Evolutionary conservation across 2,113 vertebrate genomes (phyloP).

Genomic region (Clarias macrocephalus): DNA sequence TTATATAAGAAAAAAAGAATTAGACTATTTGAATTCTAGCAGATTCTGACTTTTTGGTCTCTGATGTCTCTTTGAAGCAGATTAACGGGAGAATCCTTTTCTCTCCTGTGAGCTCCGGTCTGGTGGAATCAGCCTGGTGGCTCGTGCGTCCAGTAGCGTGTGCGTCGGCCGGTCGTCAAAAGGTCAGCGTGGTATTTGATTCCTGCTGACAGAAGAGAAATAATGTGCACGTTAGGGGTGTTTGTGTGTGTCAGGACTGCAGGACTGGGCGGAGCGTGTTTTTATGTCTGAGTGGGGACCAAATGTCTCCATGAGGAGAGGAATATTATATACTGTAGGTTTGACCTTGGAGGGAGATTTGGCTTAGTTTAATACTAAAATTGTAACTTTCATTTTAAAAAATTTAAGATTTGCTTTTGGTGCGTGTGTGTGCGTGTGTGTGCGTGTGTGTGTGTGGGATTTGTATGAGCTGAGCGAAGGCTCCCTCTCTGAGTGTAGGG

Average conservation of each 20-base stretch:
- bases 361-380: background rate
- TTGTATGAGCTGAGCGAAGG: background rate
- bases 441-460: background rate
- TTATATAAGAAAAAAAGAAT: background rate
- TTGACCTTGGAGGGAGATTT: background rate
- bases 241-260: background rate
- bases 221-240: conserved; percentile 7
- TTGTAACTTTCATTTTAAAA: background rate
- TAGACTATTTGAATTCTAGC: background rate
- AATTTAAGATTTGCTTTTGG: background rate
- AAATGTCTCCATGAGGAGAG: background rate
- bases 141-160: background rate
- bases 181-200: conserved; percentile 47
- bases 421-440: background rate
- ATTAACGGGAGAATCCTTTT: background rate
- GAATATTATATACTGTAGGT: background rate
- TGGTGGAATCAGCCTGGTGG: conserved; percentile 7
- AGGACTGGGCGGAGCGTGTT: background rate
- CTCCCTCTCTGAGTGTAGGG: background rate
- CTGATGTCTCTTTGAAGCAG: background rate
- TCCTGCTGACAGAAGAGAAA: conserved; percentile 28
- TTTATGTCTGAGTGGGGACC: background rate
- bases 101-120: conserved; percentile 6
- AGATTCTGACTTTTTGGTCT: background rate
- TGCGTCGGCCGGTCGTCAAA: conserved; percentile 9